Conservation (phyloP, 2,888 invertebrate species). For the Acleris literana region DNA sequence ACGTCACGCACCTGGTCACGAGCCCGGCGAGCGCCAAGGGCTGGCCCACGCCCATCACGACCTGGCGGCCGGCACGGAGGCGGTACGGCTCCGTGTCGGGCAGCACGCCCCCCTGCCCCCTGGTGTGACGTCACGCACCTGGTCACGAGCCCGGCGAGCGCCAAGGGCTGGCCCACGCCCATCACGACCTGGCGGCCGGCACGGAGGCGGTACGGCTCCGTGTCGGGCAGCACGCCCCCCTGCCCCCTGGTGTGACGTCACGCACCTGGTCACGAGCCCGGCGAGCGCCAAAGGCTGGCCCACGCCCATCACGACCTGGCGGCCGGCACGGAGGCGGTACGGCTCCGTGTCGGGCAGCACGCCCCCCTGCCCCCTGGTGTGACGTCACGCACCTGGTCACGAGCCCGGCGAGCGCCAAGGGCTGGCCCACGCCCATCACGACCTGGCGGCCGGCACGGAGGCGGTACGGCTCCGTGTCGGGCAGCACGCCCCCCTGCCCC, state of each 20-base stretch:
- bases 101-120: conserved; percentile 94
- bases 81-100: conserved; percentile 95
- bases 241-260: conserved; percentile 83
- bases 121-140: conserved; percentile 55
- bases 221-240: conserved; percentile 95
- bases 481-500: conserved; percentile 95
- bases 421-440: conserved; percentile 92
- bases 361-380: conserved; percentile 89
- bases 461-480: conserved; percentile 94
- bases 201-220: conserved; percentile 92
- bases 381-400: conserved; percentile 76
- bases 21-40: conserved; percentile 91
- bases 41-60: conserved; percentile 92
- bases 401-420: conserved; percentile 89
- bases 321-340: conserved; percentile 90
- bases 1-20: conserved; percentile 77
- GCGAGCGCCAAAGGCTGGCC: conserved; percentile 93
- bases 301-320: conserved; percentile 91
- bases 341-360: conserved; percentile 95
- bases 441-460: conserved; percentile 90
- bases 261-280: conserved; percentile 85
- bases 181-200: conserved; percentile 91
- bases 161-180: conserved; percentile 93
- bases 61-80: conserved; percentile 88
- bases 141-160: conserved; percentile 87